Base-by-base conservation (phyloP, 2,113 vertebrate species). In the Uropsilus gracilis region DNA sequence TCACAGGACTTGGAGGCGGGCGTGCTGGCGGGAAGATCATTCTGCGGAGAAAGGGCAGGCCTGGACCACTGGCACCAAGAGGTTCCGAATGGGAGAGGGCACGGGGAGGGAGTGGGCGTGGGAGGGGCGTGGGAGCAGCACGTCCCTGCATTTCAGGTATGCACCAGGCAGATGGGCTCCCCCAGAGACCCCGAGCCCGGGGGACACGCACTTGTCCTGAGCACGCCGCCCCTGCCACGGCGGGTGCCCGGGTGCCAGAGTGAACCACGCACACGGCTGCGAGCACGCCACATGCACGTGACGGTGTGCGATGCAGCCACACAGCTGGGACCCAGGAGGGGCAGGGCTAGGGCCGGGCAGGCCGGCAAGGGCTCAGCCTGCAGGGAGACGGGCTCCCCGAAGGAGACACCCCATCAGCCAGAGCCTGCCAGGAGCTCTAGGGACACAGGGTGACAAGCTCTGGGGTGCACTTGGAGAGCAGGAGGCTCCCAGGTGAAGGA, bases 1-100 rank as follows among this genome's bases (percentile, higher is more conserved):
- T 97, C 97, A 12, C 98, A 98, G 8, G 98, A 98, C 94, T 99
- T 99, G 24, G 99, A 98, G 93, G 97, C 66, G 0, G 99, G 98
- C 18, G 98, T 96, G 42, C 98, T 97, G 59, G 98, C 24, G 0
- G 94, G 78, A 37, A 95, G 86, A 20, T 97, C 95, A 0, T 12
- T 94, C 98, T 98, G 97, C 9, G 30, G 5, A 55, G 55, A 71
- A 48, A 96, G 64, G 39, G 16, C 20, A 44, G 39, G 53, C 8
- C 59, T 37, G 63, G 46, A n/a, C n/a, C n/a, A n/a, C n/a, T n/a
- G n/a, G n/a, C n/a, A n/a, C n/a, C n/a, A n/a, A n/a, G n/a, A n/a
- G n/a, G n/a, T n/a, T n/a, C n/a, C n/a, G 50, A 20, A 53, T 20
- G 17, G 50, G 50, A 18, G 50, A 14, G 16, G 16, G 7, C 50